phyloP scores from a whole-genome alignment of 2,113 vertebrate species.

The Origma solitaria region DNA sequence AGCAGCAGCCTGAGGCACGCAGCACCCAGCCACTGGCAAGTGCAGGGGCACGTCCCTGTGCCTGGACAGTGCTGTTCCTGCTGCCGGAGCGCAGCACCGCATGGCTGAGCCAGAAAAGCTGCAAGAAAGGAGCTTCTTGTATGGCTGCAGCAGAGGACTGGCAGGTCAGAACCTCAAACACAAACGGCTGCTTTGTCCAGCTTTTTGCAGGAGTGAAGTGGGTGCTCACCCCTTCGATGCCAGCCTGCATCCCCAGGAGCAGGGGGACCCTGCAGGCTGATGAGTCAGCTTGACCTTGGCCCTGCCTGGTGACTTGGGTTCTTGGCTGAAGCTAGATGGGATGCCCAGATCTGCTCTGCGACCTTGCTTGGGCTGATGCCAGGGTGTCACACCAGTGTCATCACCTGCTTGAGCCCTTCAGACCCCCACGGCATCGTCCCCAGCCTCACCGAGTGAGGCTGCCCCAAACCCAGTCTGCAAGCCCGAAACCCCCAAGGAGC shows the following conservation, averaged over 20 bases:
- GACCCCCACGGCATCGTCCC: fast-evolving
- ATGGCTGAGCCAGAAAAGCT: not conserved
- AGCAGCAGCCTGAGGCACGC: not conserved
- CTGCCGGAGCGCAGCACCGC: not conserved
- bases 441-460: fast-evolving
- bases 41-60: not conserved
- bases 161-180: not conserved
- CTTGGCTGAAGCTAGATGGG: not conserved
- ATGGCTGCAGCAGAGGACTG: not conserved
- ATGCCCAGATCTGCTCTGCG: not conserved
- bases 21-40: not conserved
- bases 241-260: not conserved
- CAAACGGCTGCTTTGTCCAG: not conserved
- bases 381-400: not conserved
- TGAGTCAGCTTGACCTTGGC: not conserved
- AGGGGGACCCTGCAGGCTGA: not conserved
- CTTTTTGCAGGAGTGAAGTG: not conserved
- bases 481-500: not conserved
- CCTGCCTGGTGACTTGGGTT: not conserved
- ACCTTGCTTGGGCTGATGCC: not conserved
- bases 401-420: fast-evolving
- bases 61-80: not conserved
- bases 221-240: fast-evolving
- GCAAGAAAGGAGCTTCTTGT: not conserved
- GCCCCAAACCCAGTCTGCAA: not conserved